Conservation (phyloP, 1,140 invertebrate species). For the Trichonephila clavata region DNA sequence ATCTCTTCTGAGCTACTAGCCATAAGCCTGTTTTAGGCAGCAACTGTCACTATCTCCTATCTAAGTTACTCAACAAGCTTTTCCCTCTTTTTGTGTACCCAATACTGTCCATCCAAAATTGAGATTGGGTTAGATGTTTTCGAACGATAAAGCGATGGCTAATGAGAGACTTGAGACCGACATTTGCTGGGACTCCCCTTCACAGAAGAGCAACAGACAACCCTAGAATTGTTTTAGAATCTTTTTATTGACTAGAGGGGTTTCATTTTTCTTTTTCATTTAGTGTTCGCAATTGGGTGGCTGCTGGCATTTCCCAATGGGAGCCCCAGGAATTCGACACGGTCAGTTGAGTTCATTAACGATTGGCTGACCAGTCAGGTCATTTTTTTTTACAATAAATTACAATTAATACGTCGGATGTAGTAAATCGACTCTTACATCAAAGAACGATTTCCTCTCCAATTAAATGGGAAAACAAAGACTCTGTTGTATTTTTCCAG, state of each 20-base stretch:
- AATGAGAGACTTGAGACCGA: neutral
- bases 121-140: neutral
- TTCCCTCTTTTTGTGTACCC: neutral
- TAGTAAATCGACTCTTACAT: neutral
- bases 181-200: neutral
- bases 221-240: neutral
- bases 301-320: neutral
- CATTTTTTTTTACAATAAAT: neutral
- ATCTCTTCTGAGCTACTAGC: neutral
- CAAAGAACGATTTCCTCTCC: neutral
- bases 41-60: neutral
- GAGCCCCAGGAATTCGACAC: neutral
- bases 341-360: conserved; percentile 1
- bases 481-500: neutral
- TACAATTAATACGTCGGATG: conserved; percentile 33
- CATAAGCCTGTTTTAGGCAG: neutral
- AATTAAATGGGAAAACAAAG: conserved; percentile 10
- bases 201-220: neutral
- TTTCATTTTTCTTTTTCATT: neutral
- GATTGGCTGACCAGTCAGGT: neutral
- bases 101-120: neutral
- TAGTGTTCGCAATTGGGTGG: neutral
- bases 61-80: neutral
- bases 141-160: neutral
- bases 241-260: neutral